These are phyloP conservation scores for Andricus grossulariae DNA, from an alignment of 1,140 invertebrate genomes.

Conservation along the genomic window DNA sequence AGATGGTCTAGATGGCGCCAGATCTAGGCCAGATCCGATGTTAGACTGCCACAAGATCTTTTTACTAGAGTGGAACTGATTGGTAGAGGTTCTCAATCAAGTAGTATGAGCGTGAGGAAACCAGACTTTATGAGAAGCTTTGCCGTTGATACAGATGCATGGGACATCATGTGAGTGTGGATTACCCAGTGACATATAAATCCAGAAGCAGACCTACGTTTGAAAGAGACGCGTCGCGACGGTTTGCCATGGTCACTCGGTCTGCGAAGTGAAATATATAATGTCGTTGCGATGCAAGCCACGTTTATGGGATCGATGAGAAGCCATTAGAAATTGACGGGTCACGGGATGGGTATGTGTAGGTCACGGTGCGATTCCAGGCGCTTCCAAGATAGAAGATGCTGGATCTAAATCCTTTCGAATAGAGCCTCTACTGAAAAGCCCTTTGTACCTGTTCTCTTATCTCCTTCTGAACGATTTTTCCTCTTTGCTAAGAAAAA, in stretches of 20 bases:
- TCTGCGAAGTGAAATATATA: slow-evolving; percentile 4
- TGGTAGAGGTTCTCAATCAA: slow-evolving; percentile 43
- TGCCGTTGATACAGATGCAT: slow-evolving; percentile 56
- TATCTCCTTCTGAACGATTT: slow-evolving; percentile 14
- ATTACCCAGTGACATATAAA: background rate
- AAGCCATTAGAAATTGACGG: background rate
- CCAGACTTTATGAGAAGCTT: slow-evolving; percentile 26
- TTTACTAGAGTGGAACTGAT: slow-evolving; percentile 30
- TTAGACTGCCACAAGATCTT: too few species aligned
- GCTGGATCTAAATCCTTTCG: slow-evolving; percentile 26
- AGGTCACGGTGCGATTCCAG: background rate
- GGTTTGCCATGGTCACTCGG: background rate
- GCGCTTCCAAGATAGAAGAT: background rate
- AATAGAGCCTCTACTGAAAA: slow-evolving; percentile 27
- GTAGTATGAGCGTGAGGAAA: slow-evolving; percentile 35
- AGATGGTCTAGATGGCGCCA: too few species aligned
- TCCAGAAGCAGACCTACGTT: background rate
- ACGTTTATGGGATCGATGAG: slow-evolving; percentile 24
- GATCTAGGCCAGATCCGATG: too few species aligned
- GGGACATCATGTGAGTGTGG: background rate
- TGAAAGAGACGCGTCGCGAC: background rate
- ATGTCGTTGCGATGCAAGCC: slow-evolving; percentile 8
- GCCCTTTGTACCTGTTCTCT: slow-evolving; percentile 27
- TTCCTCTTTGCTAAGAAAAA: slow-evolving; percentile 30
- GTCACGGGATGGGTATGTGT: slow-evolving; percentile 6